Evolutionary conservation across 2,888 invertebrate genomes (phyloP).

Genomic region (Amiota communis): DNA sequence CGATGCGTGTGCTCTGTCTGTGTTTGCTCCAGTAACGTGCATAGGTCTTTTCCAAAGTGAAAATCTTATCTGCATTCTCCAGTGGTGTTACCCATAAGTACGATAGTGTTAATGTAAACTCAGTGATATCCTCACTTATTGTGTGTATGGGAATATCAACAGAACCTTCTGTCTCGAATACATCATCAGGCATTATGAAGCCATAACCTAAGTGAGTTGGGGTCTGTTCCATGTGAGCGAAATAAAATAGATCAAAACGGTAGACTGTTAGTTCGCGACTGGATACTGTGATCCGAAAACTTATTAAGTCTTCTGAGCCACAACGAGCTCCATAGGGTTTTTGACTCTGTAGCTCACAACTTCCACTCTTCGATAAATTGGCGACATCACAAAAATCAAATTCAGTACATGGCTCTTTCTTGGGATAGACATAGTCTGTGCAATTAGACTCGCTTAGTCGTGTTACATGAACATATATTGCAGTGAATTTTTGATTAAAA

Average conservation of each 20-base stretch:
- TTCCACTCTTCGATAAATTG: not conserved
- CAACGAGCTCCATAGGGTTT: constrained; percentile 83
- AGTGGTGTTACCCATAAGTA: not conserved
- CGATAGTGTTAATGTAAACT: not conserved
- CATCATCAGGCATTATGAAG: constrained; percentile 86
- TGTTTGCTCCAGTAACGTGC: constrained; percentile 86
- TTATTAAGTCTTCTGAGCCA: constrained; percentile 80
- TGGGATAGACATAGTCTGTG: not conserved
- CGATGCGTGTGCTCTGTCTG: constrained; percentile 89
- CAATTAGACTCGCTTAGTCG: not conserved
- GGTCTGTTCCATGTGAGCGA: not conserved
- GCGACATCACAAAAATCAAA: constrained; percentile 5
- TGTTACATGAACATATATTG: not conserved
- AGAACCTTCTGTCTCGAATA: constrained; percentile 82
- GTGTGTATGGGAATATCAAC: constrained; percentile 57
- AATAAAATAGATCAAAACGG: constrained; percentile 74
- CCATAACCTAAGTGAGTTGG: constrained; percentile 81
- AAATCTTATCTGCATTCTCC: constrained; percentile 65
- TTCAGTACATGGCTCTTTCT: not conserved
- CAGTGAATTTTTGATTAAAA: not conserved
- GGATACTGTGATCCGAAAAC: constrained; percentile 83
- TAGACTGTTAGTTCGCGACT: constrained; percentile 83
- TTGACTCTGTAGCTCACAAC: constrained; percentile 33
- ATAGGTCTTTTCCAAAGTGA: constrained; percentile 84
- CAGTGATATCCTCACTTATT: not conserved